Conservation (phyloP, 2,113 vertebrate genomes). For the Heterocephalus glaber region DNA sequence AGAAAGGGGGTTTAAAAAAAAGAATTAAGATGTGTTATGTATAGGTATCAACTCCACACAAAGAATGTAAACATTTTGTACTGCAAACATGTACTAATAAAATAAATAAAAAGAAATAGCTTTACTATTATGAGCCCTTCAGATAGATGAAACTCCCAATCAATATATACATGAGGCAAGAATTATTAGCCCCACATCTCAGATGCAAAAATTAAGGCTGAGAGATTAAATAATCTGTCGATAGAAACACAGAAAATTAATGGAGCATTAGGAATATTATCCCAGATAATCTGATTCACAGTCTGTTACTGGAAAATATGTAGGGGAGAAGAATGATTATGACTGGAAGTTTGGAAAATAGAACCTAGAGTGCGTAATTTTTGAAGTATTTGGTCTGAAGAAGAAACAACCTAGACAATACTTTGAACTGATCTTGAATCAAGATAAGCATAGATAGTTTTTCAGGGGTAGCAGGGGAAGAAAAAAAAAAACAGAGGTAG, state of each 20-base stretch:
- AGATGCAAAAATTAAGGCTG: not conserved
- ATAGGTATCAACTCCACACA: not conserved
- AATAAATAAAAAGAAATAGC: not conserved
- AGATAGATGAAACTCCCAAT: not conserved
- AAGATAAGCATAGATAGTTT: not conserved
- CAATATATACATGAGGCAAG: not conserved
- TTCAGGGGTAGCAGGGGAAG: not conserved
- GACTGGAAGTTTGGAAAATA: not conserved
- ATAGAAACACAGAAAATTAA: not conserved
- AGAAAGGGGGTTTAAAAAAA: not conserved
- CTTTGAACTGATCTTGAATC: not conserved
- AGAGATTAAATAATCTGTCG: not conserved
- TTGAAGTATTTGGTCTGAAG: not conserved
- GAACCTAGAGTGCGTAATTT: not conserved
- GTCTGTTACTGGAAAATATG: not conserved
- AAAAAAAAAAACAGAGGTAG: too few relatives aligned
- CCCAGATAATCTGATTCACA: constrained; percentile 4
- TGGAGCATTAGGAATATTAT: not conserved
- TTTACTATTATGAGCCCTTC: not conserved
- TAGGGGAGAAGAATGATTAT: not conserved
- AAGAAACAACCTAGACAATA: not conserved
- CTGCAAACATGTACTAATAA: not conserved
- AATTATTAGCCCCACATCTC: not conserved
- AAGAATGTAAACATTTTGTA: not conserved
- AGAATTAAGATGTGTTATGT: not conserved